phyloP scores from a whole-genome alignment of 2,888 invertebrate species.

The Leucophenga maculata region DNA sequence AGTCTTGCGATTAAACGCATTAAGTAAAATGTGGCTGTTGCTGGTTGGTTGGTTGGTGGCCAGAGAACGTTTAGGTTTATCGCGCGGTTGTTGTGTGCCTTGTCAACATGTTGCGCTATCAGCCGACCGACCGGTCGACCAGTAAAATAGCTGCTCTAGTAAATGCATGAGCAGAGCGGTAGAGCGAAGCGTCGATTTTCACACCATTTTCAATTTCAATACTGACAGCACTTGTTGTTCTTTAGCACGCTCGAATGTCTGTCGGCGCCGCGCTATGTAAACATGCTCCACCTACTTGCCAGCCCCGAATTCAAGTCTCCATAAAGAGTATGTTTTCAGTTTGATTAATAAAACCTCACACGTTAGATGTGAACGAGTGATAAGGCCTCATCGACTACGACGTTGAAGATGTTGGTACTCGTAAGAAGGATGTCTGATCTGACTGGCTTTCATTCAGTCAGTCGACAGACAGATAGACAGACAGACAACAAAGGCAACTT shows the following conservation, averaged over 20 bases:
- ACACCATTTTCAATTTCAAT: conserved; percentile 61
- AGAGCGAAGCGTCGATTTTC: conserved; percentile 51
- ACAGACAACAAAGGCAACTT: conserved; percentile 36
- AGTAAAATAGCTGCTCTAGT: neutral
- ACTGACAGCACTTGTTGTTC: conserved; percentile 18
- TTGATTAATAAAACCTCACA: conserved; percentile 71
- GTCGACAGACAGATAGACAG: too few species aligned
- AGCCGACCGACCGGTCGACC: neutral
- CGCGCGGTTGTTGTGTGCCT: neutral
- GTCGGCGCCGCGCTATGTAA: conserved; percentile 53
- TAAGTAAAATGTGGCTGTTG: conserved; percentile 22
- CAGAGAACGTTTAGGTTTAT: conserved; percentile 20
- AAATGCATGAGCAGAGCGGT: neutral
- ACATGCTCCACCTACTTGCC: conserved; percentile 62
- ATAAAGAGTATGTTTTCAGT: conserved; percentile 38
- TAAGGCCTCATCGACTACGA: conserved; percentile 58
- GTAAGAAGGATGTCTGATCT: neutral
- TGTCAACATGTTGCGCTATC: conserved; percentile 25
- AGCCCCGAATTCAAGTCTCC: conserved; percentile 62
- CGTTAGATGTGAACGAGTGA: conserved; percentile 61
- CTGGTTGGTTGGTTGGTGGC: conserved; percentile 38
- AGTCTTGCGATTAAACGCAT: conserved; percentile 42
- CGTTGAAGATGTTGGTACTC: conserved; percentile 34
- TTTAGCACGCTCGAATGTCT: conserved; percentile 1
- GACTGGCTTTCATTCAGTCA: too few species aligned